Base-by-base conservation (phyloP, 1,140 invertebrate genomes). In the Euwallacea similis region DNA sequence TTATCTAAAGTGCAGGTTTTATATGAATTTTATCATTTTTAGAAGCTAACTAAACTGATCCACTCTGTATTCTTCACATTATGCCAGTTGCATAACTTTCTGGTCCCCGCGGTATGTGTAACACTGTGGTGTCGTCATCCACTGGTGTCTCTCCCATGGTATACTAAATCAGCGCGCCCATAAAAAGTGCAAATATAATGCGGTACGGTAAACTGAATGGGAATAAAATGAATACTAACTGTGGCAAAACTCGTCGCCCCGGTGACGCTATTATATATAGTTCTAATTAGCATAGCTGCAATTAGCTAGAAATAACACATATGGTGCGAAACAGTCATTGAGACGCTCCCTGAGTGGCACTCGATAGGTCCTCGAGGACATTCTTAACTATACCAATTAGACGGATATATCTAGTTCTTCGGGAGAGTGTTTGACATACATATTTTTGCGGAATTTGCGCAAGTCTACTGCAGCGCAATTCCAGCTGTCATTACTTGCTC, bases 251-350 rank as follows among this genome's bases (percentile, higher is more conserved):
- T 63, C 42, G 59, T 61, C 42, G 42, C 16, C 9, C 42, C 42
- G 54, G 54, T 56, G 54, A 56, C 58, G 42, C 11, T 13, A 63
- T 63, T 63, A 63, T 9, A 43, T 63, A 50, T 63, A 47, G 61
- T 46, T 63, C 44, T 47, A 63, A 63, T 63, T 63, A 63, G 43
- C 61, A 63, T 63, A 33, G 61, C 44, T 46, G 61, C 44, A 63
- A 63, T 63, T 47, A 63, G 46, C 61, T 63, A 21, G 61, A 63
- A 63, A 13, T 63, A 47, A 63, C 33, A 21, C 61, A 63, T 16
- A 63, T 63, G 61, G 44, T 63, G 61, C 61, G 61, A 63, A 63
- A 63, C 33, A 63, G 44, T 63, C 61, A 63, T 63, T 21, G 61
- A 46, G 61, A 47, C 44, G 44, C n/a, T 63, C 44, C 11, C 44